A percentile compares a stretch with the other conserved stretches of the same genome.
Evolutionary conservation across 1,140 invertebrate species (phyloP).

Genomic region (Acromyrmex heyeri): DNA sequence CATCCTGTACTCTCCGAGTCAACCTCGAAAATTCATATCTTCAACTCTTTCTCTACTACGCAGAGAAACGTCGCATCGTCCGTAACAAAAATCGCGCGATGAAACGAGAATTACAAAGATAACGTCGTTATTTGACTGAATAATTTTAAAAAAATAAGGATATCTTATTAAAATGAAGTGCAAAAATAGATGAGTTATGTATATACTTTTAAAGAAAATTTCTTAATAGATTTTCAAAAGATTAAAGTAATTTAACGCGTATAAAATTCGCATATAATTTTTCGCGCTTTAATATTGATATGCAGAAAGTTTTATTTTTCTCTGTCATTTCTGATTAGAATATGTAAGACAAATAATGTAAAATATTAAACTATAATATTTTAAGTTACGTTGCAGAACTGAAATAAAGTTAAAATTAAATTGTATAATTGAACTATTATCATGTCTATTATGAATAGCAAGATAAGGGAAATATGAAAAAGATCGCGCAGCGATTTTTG

Average conservation of each 20-base stretch:
- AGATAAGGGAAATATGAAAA: not conserved
- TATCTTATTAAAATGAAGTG: not conserved
- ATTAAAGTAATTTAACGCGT: constrained; percentile 1
- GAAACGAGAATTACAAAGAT: constrained; percentile 39
- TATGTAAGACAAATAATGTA: not conserved
- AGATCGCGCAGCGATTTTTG: not conserved
- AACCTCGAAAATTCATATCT: constrained; percentile 52
- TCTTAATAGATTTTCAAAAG: not conserved
- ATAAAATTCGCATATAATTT: not conserved
- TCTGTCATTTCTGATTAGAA: not conserved
- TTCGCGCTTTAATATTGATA: not conserved
- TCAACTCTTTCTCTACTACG: not conserved
- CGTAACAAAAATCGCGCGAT: constrained; percentile 36
- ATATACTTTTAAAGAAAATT: not conserved
- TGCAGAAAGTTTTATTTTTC: not conserved
- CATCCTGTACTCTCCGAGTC: constrained; percentile 9
- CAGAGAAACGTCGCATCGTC: constrained; percentile 1
- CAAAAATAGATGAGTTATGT: not conserved
- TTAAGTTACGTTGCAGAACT: not conserved
- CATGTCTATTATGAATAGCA: not conserved
- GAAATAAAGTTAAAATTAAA: not conserved
- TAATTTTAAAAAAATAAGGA: not conserved
- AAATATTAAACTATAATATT: constrained; percentile 11
- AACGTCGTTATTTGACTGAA: constrained; percentile 17
- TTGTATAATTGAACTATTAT: not conserved